Conservation (phyloP, 2,113 vertebrate species). For the Platysteira castanea region DNA sequence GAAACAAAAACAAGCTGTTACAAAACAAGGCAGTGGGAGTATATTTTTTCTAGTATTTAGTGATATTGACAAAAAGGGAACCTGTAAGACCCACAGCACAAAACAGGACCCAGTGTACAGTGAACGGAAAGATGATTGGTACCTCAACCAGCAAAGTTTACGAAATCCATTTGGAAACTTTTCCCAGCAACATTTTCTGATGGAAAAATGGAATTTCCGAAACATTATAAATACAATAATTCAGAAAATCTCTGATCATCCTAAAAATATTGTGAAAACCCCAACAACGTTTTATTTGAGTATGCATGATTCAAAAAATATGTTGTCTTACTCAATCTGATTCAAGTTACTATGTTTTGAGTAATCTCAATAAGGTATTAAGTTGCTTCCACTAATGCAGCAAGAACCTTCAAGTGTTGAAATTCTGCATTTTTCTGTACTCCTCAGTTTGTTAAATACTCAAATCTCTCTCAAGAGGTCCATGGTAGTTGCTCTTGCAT, state of each 20-base stretch:
- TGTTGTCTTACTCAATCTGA: neutral
- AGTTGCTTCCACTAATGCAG: neutral
- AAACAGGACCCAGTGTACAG: neutral
- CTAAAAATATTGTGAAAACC: neutral
- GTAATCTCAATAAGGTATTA: neutral
- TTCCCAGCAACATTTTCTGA: neutral
- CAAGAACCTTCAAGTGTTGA: neutral
- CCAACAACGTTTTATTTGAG: neutral
- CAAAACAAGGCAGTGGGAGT: neutral
- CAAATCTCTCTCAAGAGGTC: neutral
- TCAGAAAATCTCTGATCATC: neutral
- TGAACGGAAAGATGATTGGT: neutral
- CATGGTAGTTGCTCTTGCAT: neutral
- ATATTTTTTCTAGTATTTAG: neutral
- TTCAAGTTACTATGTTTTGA: neutral
- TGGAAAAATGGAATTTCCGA: conserved; percentile 8
- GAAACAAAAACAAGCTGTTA: neutral
- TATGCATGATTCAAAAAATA: neutral
- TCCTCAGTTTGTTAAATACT: neutral
- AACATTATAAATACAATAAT: neutral
- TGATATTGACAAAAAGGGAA: neutral
- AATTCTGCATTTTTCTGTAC: neutral
- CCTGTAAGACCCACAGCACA: neutral
- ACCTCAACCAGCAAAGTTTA: neutral
- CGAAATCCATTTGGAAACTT: neutral